These are phyloP conservation scores for Gasterosteus aculeatus DNA, from an alignment of 2,113 vertebrate species.

Conservation along the genomic window DNA sequence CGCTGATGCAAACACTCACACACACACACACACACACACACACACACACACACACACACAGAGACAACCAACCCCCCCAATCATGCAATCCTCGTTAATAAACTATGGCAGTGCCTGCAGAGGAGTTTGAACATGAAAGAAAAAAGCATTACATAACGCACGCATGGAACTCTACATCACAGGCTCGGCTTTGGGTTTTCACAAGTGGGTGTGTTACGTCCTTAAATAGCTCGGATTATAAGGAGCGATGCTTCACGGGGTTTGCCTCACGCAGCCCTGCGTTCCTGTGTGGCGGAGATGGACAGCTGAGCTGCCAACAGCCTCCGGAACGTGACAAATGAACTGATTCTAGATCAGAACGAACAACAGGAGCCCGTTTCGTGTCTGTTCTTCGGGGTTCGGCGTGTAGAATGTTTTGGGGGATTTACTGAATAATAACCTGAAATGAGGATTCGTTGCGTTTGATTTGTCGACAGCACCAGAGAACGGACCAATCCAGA, in stretches of 20 bases:
- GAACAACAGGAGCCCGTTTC: background rate
- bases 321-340: constrained; percentile 9
- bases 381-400: background rate
- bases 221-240: constrained; percentile 74
- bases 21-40: background rate
- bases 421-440: background rate
- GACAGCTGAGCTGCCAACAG: constrained; percentile 33
- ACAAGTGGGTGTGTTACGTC: constrained; percentile 69
- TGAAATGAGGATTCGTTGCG: background rate
- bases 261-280: constrained; percentile 32
- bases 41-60: constrained; percentile 6
- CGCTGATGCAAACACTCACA: constrained; percentile 16
- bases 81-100: constrained; percentile 74
- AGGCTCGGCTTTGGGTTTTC: constrained; percentile 65
- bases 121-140: constrained; percentile 75
- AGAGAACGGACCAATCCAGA: no score
- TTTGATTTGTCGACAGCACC: no score
- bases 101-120: constrained; percentile 64
- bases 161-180: constrained; percentile 76
- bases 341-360: background rate
- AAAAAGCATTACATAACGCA: constrained; percentile 77
- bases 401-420: no score
- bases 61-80: constrained; percentile 54
- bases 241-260: constrained; percentile 54
- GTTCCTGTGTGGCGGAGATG: constrained; percentile 14